Evolutionary conservation across 2,888 invertebrate genomes (phyloP).

Genomic region (Siphlonurus alternatus): DNA sequence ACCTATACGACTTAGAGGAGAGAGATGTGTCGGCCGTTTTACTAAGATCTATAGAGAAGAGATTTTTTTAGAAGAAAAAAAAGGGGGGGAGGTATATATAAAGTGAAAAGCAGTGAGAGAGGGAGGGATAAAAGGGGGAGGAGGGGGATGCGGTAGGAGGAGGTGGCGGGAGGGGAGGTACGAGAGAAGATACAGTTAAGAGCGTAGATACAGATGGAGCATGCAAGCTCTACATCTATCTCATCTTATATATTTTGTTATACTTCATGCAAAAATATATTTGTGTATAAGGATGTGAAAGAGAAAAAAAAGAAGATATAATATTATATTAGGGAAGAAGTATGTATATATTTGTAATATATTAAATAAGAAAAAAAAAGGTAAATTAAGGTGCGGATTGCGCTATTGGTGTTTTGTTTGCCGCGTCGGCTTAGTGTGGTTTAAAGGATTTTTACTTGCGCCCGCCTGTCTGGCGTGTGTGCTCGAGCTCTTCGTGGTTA

Average conservation of each 20-base stretch:
- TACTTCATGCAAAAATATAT: background rate
- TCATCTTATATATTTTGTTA: background rate
- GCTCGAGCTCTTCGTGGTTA: background rate
- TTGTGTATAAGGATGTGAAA: background rate
- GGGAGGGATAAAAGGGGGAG: background rate
- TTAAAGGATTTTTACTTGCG: background rate
- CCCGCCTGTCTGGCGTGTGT: background rate
- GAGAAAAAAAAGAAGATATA: too few species aligned
- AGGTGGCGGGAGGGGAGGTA: background rate
- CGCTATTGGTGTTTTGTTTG: too few species aligned
- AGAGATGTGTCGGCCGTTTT: background rate
- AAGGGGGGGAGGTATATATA: background rate
- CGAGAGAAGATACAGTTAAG: background rate
- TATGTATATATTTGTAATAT: too few species aligned
- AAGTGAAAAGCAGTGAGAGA: background rate
- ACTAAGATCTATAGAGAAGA: background rate
- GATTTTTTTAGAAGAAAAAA: background rate
- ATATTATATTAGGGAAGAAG: too few species aligned
- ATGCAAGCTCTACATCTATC: background rate
- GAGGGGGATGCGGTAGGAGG: conserved; percentile 13
- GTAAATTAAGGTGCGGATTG: too few species aligned
- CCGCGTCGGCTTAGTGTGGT: background rate
- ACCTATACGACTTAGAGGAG: background rate
- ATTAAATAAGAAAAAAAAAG: too few species aligned
- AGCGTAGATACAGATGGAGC: background rate